phyloP scores from a whole-genome alignment of 2,113 vertebrate species.

The Aepyceros melampus region DNA sequence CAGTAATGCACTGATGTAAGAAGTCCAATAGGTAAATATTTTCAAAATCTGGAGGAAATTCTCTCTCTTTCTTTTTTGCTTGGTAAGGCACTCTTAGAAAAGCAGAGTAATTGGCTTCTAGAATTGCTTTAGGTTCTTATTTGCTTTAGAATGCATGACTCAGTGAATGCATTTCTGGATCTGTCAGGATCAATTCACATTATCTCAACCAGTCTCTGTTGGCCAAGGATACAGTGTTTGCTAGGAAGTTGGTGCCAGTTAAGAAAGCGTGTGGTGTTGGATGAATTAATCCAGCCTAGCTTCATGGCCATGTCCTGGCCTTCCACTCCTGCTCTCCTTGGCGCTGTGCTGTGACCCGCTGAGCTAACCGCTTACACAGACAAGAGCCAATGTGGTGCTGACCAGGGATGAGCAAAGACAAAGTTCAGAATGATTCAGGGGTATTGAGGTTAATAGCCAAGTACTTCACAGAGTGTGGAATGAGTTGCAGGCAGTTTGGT shows the following conservation, averaged over 20 bases:
- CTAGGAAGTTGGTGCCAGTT: neutral
- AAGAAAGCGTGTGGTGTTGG: neutral
- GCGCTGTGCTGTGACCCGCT: neutral
- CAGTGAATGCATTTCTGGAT: constrained; percentile 16
- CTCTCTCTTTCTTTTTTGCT: neutral
- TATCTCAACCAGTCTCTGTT: neutral
- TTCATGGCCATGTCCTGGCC: neutral
- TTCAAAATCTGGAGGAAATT: neutral
- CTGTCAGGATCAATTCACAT: neutral
- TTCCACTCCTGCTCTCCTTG: neutral
- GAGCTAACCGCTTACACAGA: neutral
- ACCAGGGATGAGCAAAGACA: neutral
- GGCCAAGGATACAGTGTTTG: neutral
- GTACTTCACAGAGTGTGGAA: neutral
- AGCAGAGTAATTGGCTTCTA: constrained; percentile 21
- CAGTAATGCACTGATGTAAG: neutral
- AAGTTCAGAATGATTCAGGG: neutral
- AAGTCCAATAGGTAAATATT: neutral
- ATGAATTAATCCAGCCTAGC: neutral
- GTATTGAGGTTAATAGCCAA: neutral
- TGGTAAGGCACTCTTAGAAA: neutral
- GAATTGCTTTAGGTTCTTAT: neutral
- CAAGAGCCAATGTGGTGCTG: neutral
- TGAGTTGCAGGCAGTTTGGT: neutral
- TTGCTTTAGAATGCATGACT: constrained; percentile 21